Percentiles rank a stretch among this genome's conserved stretches.
phyloP scores from a whole-genome alignment of 2,888 invertebrate genomes.

The Drosophila picticornis region DNA sequence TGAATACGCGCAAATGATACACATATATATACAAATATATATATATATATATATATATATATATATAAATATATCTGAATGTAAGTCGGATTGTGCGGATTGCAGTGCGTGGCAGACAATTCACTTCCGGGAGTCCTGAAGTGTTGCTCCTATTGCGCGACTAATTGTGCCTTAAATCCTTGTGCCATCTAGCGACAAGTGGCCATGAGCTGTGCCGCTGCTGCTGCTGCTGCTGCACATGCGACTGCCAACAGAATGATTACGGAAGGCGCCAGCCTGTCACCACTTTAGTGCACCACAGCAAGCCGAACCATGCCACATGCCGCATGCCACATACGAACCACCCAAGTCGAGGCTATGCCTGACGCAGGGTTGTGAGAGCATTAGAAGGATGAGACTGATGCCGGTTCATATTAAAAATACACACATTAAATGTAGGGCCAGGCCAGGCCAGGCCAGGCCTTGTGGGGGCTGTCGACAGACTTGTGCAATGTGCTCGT shows the following conservation, averaged over 20 bases:
- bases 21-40: background rate
- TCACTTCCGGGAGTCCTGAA: conserved; percentile 56
- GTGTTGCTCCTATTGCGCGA: conserved; percentile 51
- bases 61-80: background rate
- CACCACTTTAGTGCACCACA: conserved; percentile 34
- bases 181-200: conserved; percentile 38
- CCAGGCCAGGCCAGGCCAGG: background rate
- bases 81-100: background rate
- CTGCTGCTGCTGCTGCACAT: conserved; percentile 37
- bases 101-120: conserved; percentile 25
- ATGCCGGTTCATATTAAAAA: conserved; percentile 73
- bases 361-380: conserved; percentile 21
- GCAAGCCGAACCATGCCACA: background rate
- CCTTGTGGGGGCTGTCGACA: conserved; percentile 18
- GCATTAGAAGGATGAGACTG: conserved; percentile 21
- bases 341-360: conserved; percentile 36
- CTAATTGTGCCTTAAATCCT: conserved; percentile 67
- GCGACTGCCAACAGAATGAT: conserved; percentile 59
- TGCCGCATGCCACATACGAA: background rate
- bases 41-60: background rate
- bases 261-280: conserved; percentile 62
- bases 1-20: conserved; percentile 15
- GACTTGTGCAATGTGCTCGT: conserved; percentile 24
- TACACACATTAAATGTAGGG: conserved; percentile 29
- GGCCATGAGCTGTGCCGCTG: conserved; percentile 33